Percentiles rank a stretch among this genome's conserved stretches.
Evolutionary conservation across 2,888 invertebrate genomes (phyloP).

Genomic region (Neocrepidodera transversa): DNA sequence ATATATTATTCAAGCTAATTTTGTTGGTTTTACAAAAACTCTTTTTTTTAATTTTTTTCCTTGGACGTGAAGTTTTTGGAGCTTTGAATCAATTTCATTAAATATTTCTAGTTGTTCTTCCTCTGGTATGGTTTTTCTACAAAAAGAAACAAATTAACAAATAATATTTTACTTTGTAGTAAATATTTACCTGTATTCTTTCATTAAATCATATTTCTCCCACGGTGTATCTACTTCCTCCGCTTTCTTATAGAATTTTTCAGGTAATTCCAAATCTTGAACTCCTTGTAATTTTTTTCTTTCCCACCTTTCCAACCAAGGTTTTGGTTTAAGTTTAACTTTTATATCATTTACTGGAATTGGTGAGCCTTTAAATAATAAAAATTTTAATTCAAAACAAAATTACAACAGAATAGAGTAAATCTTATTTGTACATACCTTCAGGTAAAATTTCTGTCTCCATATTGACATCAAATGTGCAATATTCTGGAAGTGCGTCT

Average conservation of each 20-base stretch:
- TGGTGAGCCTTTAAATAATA: slow-evolving; percentile 44
- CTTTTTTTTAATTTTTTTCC: slow-evolving; percentile 70
- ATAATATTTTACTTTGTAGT: background rate
- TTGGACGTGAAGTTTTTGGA: slow-evolving; percentile 74
- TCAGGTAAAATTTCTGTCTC: slow-evolving; percentile 81
- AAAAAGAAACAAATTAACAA: too few species aligned
- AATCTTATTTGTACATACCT: slow-evolving; percentile 64
- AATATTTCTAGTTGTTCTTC: slow-evolving; percentile 89
- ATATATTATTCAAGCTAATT: slow-evolving; percentile 55
- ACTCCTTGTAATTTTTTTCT: slow-evolving; percentile 78
- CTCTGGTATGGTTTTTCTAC: slow-evolving; percentile 80
- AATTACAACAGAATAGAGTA: too few species aligned
- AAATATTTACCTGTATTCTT: slow-evolving; percentile 76
- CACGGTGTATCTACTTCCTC: slow-evolving; percentile 73
- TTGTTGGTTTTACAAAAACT: slow-evolving; percentile 67
- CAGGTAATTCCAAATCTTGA: slow-evolving; percentile 54
- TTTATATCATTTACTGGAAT: slow-evolving; percentile 59
- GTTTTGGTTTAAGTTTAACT: slow-evolving; percentile 78
- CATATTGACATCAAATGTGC: slow-evolving; percentile 93
- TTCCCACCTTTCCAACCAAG: slow-evolving; percentile 95
- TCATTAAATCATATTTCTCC: slow-evolving; percentile 94
- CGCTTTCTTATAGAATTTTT: slow-evolving; percentile 61
- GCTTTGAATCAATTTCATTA: slow-evolving; percentile 79
- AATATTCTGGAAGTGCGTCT: slow-evolving; percentile 90
- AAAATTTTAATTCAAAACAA: too few species aligned